Evolutionary conservation across 2,797 vertebrate species (phyloP).

Genomic region (Pseudopleuronectes americanus): DNA sequence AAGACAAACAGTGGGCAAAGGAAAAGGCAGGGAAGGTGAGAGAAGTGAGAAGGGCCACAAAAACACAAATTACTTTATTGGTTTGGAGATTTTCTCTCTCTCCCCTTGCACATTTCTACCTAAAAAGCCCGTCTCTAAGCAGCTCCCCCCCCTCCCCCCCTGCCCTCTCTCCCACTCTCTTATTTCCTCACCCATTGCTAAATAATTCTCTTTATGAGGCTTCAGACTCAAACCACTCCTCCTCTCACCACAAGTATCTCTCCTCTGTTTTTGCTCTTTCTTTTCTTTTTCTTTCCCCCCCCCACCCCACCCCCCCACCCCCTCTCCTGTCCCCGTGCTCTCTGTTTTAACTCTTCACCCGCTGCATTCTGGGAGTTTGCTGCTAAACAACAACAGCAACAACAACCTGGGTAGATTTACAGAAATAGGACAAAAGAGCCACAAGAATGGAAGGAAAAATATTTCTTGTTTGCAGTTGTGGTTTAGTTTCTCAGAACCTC

Average conservation of each 20-base stretch:
- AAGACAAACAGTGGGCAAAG: slow-evolving; percentile 10
- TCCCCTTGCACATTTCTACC: slow-evolving; percentile 25
- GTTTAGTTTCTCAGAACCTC: too few relatives aligned
- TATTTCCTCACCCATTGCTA: slow-evolving; percentile 72
- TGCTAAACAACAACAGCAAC: slow-evolving; percentile 38
- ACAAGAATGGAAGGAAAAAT: too few relatives aligned
- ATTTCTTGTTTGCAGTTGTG: too few relatives aligned
- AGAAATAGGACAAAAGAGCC: neutral
- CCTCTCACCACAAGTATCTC: slow-evolving; percentile 81
- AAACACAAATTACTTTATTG: slow-evolving; percentile 26
- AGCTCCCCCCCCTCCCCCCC: slow-evolving; percentile 14
- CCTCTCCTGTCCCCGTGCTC: slow-evolving; percentile 1
- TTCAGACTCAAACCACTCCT: slow-evolving; percentile 77
- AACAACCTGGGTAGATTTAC: slow-evolving; percentile 6
- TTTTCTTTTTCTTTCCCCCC: slow-evolving; percentile 10
- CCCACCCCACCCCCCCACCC: neutral
- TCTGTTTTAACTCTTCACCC: slow-evolving; percentile 47
- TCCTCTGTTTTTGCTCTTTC: slow-evolving; percentile 76
- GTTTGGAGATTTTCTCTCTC: slow-evolving; percentile 17
- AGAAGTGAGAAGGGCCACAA: slow-evolving; percentile 20
- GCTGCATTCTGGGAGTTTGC: slow-evolving; percentile 6
- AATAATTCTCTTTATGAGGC: slow-evolving; percentile 76
- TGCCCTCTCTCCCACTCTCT: neutral
- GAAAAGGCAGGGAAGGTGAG: neutral
- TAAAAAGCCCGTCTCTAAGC: slow-evolving; percentile 10